Base-by-base conservation (phyloP, 2,888 invertebrate genomes). In the Drosophila koepferae region DNA sequence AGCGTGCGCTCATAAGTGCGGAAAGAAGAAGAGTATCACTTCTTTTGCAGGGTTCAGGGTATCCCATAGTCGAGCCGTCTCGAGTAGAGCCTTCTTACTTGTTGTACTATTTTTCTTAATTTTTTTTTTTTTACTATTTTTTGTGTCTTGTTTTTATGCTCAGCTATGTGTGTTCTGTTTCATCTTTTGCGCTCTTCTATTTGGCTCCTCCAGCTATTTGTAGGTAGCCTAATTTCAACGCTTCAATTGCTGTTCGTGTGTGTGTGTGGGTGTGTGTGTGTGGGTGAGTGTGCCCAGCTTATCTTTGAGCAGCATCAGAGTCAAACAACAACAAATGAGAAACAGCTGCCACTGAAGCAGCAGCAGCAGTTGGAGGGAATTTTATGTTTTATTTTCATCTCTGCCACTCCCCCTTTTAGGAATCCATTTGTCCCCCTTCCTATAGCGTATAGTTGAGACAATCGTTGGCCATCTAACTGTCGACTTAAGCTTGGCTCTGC, bases 161-260 rank as follows among this genome's bases (percentile, higher is more conserved):
- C 8, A 4, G 3, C 36, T 36, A 1, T 36, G 12, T 36, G 4
- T 62, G 36, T 34, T 18, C 41, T 48, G 40, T 18, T 36, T 53
- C 18, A 20, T 20, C 20, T 20, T 36, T 38, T 14, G 53, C 38
- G 16, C 54, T 54, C 16, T 61, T 40, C 53, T 59, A 43, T 14
- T 36, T 38, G 44, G 61, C 63, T 65, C 55, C 66, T 80, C 48
- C 41, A 63, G 67, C 60, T 69, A 72, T 87, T 84, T 80, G 77
- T 85, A 72, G 78, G 76, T 77, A 86, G 90, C 86, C 90, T 84
- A 86, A 86, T 86, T 86, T 90, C 85, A 89, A 86, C 87, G 86
- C 89, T 86, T 90, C 67, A 86, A 90, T 90, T 90, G 89, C 86
- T 82, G 74, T 56, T 68, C 75, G 73, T 63, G 49, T 55, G 18